Base-by-base conservation (phyloP, 2,888 invertebrate species). In the Papilio gigon region DNA sequence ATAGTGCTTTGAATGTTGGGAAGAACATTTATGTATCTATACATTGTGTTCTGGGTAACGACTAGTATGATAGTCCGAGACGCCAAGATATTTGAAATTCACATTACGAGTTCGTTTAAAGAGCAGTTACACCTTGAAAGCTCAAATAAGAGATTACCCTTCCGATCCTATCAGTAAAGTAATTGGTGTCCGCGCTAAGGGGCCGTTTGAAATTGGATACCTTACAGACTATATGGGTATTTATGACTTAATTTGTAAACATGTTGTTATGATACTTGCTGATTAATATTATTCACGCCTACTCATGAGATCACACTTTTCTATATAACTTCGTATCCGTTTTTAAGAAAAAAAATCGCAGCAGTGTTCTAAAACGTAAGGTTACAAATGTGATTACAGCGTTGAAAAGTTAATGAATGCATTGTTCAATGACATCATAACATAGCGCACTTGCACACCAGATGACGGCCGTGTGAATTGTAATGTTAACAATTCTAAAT, bases 391-490 rank as follows among this genome's bases (percentile, higher is more conserved):
- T 42, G 42, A 42, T 42, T 25, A 47, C 9, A 22, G 4, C 17
- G 53, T 56, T 56, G 53, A 30, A 56, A 50, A 35, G 14, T 37
- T 22, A 63, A 35, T 35, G 17, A 33, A 20, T 47, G 17, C 22
- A 35, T 50, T 44, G 6, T 50, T 17, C 33, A 62, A 63, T 56
- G 62, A 67, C 14, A 47, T 22, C 22, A 68, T 61, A 30, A 65
- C 30, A 42, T 67, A 67, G 3, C 22, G 67, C 64, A 68, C 50
- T 50, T 56, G 64, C 68, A 64, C 35, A 64, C 44, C 68, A 37
- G 68, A 64, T 63, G 59, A 64, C 14, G n/a, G 33, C 68, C 65
- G 68, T 68, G 68, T 60, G 68, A 68, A 68, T 64, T 27, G 30
- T 50, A 40, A 64, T 50, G 17, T n/a, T 60, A 68, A 27, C 60